Conservation (phyloP, 2,888 invertebrate species). For the Aphodius sticticus region DNA sequence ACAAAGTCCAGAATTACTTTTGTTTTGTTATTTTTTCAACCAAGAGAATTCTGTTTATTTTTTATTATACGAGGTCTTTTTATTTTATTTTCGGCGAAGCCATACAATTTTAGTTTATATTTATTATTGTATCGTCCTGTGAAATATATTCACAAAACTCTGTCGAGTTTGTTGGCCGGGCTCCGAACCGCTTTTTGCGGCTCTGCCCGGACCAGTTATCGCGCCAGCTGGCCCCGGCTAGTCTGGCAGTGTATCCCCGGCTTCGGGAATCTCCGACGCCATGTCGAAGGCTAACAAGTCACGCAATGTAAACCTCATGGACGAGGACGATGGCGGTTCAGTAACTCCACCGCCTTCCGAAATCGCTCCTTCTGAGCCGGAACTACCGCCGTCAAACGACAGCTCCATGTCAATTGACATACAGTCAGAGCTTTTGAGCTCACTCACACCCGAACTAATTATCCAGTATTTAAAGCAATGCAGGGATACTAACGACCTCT, state of each 20-base stretch:
- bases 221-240: too few relatives aligned
- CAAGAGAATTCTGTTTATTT: not conserved
- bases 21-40: not conserved
- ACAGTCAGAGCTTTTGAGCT: not conserved
- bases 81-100: too few relatives aligned
- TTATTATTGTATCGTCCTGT: too few relatives aligned
- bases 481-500: not conserved
- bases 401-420: not conserved
- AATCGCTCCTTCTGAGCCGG: not conserved
- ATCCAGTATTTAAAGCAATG: not conserved
- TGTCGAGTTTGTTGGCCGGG: too few relatives aligned
- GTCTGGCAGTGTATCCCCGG: not conserved
- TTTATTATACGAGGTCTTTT: not conserved
- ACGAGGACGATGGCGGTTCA: not conserved
- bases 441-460: not conserved
- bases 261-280: not conserved
- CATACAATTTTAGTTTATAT: too few relatives aligned
- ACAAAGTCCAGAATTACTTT: not conserved
- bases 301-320: not conserved
- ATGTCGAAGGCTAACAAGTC: not conserved
- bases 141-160: too few relatives aligned
- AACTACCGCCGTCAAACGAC: not conserved
- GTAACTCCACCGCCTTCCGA: not conserved
- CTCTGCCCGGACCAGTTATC: too few relatives aligned
- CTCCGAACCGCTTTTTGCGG: too few relatives aligned